Conservation (phyloP, 2,888 invertebrate genomes). For the Trichopoda pennipes region DNA sequence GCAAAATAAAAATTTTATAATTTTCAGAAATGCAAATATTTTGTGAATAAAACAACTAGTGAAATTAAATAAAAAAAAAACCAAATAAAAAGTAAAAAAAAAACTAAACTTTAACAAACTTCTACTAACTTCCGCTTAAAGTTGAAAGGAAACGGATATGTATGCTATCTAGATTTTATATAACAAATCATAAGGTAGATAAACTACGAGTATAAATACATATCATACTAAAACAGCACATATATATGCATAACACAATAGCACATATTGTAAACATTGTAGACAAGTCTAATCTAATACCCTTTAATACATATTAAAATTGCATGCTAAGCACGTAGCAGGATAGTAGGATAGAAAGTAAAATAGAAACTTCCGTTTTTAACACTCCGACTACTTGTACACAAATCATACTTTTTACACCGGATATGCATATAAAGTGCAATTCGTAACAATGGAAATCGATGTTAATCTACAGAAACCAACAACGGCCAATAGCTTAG, state of each 20-base stretch:
- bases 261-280: too few relatives aligned
- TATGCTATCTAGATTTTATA: conserved; percentile 49
- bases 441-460: conserved; percentile 77
- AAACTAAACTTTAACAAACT: conserved; percentile 9
- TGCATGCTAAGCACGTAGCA: background rate
- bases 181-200: background rate
- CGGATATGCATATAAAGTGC: conserved; percentile 66
- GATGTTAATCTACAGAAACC: conserved; percentile 78
- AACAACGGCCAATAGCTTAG: conserved; percentile 74
- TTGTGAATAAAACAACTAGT: background rate
- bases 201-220: too few relatives aligned
- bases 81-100: background rate
- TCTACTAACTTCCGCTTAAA: conserved; percentile 41
- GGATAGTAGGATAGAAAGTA: conserved; percentile 13
- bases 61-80: background rate
- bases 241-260: too few relatives aligned
- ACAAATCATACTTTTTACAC: conserved; percentile 22
- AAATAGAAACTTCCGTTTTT: conserved; percentile 31
- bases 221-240: background rate
- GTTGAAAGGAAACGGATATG: conserved; percentile 61
- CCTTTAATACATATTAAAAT: conserved; percentile 39
- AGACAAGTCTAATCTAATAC: conserved; percentile 30
- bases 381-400: conserved; percentile 21
- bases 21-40: conserved; percentile 21
- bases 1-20: conserved; percentile 17